Base-by-base conservation (phyloP, 2,888 invertebrate genomes). In the Agrenia bidenticulata region DNA sequence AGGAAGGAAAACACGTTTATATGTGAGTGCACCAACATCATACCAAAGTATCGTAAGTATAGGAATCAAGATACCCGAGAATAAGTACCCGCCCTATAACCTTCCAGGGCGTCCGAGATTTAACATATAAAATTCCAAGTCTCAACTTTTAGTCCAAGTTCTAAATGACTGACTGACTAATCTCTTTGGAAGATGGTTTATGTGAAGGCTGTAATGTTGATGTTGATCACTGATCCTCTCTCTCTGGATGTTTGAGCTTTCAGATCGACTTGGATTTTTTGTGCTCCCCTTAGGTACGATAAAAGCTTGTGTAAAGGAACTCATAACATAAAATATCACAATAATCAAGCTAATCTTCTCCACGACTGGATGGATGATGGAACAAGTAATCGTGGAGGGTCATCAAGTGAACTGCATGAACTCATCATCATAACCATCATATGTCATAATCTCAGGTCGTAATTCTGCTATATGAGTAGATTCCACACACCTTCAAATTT, bases 371-470 rank as follows among this genome's bases (percentile, higher is more conserved):
- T 32, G 32, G 32, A 32, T 32, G 32, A 32, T 32, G 32, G 32
- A 32, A 32, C 5, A 5, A 11, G n/a, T 5, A 45, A 15, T 45
- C 45, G 19, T 45, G 45, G 19, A 45, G 45, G 45, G 45, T 15
- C 45, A 45, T 45, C 45, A 45, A 45, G 19, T 5, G 19, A 45
- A 45, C 68, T 71, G 68, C 64, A 71, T 68, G 70, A 73, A 73
- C 73, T 69, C 73, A 73, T 73, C 73, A 70, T 73, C 73, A 63
- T 72, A 67, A 64, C 69, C 72, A 66, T 72, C 72, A 66, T 67
- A 67, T 66, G 73, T 69, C 73, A 70, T 73, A 45, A 45, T 45
- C 19, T 45, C 19, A 17, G 45, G n/a, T 45, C 45, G n/a, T 45
- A 45, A 45, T 19, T 45, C 45, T 45, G 15, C 19, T 45, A 45